Base-by-base conservation (phyloP, 2,113 vertebrate species). In the Cebus imitator region DNA sequence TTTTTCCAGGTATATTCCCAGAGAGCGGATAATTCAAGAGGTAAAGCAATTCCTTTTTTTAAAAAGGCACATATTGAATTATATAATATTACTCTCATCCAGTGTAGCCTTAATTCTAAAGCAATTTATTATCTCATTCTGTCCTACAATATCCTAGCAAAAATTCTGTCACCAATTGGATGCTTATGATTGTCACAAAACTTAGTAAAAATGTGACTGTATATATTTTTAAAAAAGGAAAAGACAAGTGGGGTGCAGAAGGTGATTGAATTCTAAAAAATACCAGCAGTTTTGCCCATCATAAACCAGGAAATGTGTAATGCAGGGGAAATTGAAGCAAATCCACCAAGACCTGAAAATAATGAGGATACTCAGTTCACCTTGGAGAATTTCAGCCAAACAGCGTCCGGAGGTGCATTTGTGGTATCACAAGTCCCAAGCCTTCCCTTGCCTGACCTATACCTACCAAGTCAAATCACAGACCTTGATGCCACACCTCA, bases 381-480 rank as follows among this genome's bases (percentile, higher is more conserved):
- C 3, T n/a, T 97, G 50, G 98, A 97, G 87, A 90, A 66, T 96
- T 98, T 98, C 87, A 98, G 66, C 55, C 98, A 98, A 97, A 98
- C 89, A 93, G 91, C 96, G n/a, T 97, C 97, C 64, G 98, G 97
- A 87, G 96, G 96, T 64, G 98, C 97, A 94, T 98, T 99, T 90
- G 87, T 92, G 48, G 40, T 98, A 35, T 86, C 25, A 30, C 37
- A 93, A 57, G 3, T 98, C 70, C 57, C 97, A 20, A 0, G 0
- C 25, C 0, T 14, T 32, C 18, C 73, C 6, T 13, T 61, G 3
- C 6, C 55, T 95, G 98, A 98, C 78, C 9, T 52, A 11, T 98
- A 96, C 78, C 98, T 98, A 50, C 99, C 98, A n/a, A 98, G 97
- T 96, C 98, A 96, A 97, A 98, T 99, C 91, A 98, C 94, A 95